These are phyloP conservation scores for Lynx canadensis DNA, from an alignment of 2,113 vertebrate genomes.

Conservation along the genomic window DNA sequence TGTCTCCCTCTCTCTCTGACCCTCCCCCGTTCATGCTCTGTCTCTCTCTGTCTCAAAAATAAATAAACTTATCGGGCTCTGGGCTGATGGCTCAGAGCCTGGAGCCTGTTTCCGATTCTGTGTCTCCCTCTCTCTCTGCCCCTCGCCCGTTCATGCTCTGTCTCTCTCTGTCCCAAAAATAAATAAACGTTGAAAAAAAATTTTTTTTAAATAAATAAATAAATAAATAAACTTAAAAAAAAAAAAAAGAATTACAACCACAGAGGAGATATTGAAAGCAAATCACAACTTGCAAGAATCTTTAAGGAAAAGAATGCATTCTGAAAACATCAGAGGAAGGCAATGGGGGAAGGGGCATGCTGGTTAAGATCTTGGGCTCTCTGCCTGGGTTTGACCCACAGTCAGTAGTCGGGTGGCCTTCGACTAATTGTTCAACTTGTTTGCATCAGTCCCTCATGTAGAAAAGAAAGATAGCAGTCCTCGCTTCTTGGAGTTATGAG, in stretches of 20 bases:
- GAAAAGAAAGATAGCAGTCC: background rate
- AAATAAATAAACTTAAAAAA: too few species aligned
- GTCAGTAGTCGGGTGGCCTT: background rate
- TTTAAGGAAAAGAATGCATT: constrained; percentile 17
- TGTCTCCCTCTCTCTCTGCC: too few species aligned
- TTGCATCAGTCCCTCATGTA: background rate
- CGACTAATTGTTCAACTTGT: background rate
- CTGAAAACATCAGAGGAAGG: constrained; percentile 5
- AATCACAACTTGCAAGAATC: background rate
- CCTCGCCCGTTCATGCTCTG: too few species aligned
- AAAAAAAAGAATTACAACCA: background rate
- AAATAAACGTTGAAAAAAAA: too few species aligned
- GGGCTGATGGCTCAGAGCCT: too few species aligned
- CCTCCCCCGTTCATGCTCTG: too few species aligned
- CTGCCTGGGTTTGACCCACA: background rate
- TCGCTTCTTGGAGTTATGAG: background rate
- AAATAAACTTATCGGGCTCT: too few species aligned
- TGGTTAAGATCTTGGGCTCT: background rate
- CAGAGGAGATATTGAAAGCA: background rate
- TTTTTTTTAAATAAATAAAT: too few species aligned
- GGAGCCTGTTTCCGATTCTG: too few species aligned
- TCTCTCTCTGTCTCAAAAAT: too few species aligned
- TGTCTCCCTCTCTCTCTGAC: too few species aligned
- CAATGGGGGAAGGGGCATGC: background rate
- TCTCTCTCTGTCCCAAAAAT: too few species aligned